phyloP scores from a whole-genome alignment of 2,888 invertebrate species.

The Stenodera caucasica region DNA sequence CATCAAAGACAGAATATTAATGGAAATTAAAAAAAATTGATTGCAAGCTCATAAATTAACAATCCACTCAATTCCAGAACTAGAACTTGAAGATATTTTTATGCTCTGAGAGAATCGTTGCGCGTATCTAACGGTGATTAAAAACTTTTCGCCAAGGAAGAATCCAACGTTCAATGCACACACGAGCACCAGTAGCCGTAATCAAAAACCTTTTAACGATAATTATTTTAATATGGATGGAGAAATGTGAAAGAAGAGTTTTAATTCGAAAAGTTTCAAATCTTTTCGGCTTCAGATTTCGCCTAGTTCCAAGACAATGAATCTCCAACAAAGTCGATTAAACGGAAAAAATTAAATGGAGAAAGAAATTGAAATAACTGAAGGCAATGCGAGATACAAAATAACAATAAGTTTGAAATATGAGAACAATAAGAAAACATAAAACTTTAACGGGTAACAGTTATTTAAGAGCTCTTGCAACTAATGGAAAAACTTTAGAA shows the following conservation, averaged over 20 bases:
- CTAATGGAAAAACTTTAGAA: constrained; percentile 31
- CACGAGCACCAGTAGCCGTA: constrained; percentile 9
- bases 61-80: constrained; percentile 4
- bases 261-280: constrained; percentile 34
- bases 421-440: constrained; percentile 27
- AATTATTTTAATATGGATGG: constrained; percentile 29
- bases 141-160: constrained; percentile 17
- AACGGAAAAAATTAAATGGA: not conserved
- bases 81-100: constrained; percentile 7
- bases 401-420: constrained; percentile 32
- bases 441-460: constrained; percentile 28
- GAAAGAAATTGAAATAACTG: not conserved
- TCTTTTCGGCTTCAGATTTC: constrained; percentile 31
- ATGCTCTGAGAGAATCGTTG: not conserved
- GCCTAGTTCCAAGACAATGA: not conserved
- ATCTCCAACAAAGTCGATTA: not conserved
- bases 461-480: constrained; percentile 32
- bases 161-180: not conserved
- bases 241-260: constrained; percentile 14
- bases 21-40: not conserved
- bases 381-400: constrained; percentile 15
- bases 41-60: constrained; percentile 6
- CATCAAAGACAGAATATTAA: not conserved
- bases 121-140: constrained; percentile 15
- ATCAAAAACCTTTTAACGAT: constrained; percentile 41